Base-by-base conservation (phyloP, 2,797 vertebrate species). In the Hippocampus kuda region DNA sequence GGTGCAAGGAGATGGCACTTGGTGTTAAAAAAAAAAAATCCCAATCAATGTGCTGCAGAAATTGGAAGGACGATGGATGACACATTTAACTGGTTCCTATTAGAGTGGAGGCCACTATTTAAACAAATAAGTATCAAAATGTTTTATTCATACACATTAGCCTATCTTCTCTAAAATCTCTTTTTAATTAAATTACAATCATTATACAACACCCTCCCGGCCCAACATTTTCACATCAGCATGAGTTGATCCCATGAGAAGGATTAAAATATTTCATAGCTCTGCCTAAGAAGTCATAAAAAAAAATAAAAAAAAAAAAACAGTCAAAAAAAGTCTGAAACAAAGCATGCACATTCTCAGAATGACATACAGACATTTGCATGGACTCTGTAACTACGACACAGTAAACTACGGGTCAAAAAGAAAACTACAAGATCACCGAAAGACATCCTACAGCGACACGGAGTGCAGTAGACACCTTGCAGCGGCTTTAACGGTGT, bases 151-250 rank as follows among this genome's bases (percentile, higher is more conserved):
- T 9, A 27, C 26, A 64, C n/a, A 46, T 26, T 24, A 6, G 11
- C 24, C 6, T 41, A 12, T 73, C 69, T 72, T 68, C 49, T 66
- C 26, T 11, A 46, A 49, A 66, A 48, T 20, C 5, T 66, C 16
- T 27, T 66, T 72, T 82, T 89, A 84, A 89, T 91, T 91, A 87
- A 89, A 91, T 89, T 64, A 64, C 62, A 87, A 83, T 85, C 72
- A 83, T 75, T 62, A 72, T 81, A 81, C 26, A 72, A 85, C 30
- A 51, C 49, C n/a, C 9, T n/a, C 18, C 65, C 69, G 69, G 49
- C n/a, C 2, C 61, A 49, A 74, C 63, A 75, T 79, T 79, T 72
- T 73, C 70, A 72, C 71, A 72, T 70, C 78, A 74, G 69, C 74
- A 80, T 74, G 72, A 77, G 60, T 67, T 71, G 7, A 57, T 42